Evolutionary conservation across 35 echinoderm and acorn worm genomes (phyloP), one percentile per base, ranked within the genome.

Genomic region (Ophiothrix spiculata): DNA sequence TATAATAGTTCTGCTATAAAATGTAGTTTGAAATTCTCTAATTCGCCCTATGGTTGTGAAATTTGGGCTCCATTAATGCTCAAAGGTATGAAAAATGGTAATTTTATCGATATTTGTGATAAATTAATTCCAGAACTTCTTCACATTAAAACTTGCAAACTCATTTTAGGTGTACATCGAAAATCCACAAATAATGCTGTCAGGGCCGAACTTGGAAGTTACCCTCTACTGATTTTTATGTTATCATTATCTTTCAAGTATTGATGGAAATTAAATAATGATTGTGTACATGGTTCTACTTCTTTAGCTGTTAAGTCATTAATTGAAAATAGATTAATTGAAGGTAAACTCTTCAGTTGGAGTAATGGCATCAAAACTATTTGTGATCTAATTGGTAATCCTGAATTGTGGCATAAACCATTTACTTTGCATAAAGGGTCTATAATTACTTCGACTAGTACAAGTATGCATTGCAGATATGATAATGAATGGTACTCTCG

Each of bases 161-260:
- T 15, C 17, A 2, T 15, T 28, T 69, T 69, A 2, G 60, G 23
- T 69, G 60, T 69, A 25, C 60, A 69, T n/a, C 60, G 60, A 25
- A 69, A n/a, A 69, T 4, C 60, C 29, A 69, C 25, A 69, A 10
- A 69, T 69, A 69, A 69, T 69, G 60, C 60, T 15, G 8, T 10
- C 8, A n/a, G 10, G 23, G 60, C 1, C 29, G 25, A 69, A 25
- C 29, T 10, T 4, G 60, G 3, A 12, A n/a, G 25, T 15, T 25
- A 69, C 60, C 60, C 60, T n/a, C 60, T 69, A 25, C 29, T 69
- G 60, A 69, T 69, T 69, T 69, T 69, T 69, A 69, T 69, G 60
- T 25, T 69, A 69, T 69, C 60, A 15, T 28, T 69, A 15, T 69
- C 60, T 4, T 28, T 69, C 3, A 69, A 69, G 25, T 69, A 69